phyloP scores from a whole-genome alignment of 1,140 invertebrate species.

The Himalopsyche phryganea region DNA sequence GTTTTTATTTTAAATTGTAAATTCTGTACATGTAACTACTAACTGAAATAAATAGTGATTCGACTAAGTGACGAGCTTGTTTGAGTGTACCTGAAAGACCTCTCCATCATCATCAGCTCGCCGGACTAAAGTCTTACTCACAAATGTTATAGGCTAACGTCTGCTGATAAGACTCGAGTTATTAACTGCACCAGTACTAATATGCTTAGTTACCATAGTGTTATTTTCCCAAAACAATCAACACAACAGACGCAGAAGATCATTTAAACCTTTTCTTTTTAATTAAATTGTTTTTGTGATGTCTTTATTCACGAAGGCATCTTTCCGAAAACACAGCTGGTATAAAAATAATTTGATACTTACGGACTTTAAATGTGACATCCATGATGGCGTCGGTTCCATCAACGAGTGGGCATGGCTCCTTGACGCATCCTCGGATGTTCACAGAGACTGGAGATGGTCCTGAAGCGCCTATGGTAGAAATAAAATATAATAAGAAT shows the following conservation, averaged over 20 bases:
- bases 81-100: no score
- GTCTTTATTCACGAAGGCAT: not conserved
- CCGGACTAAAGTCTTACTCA: no score
- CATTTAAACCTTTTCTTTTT: not conserved
- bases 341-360: not conserved
- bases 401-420: conserved; percentile 7
- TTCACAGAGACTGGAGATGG: conserved; percentile 2
- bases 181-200: not conserved
- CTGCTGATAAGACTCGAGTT: no score
- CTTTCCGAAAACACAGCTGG: not conserved
- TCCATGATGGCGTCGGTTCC: conserved; percentile 8
- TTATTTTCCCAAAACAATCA: not conserved
- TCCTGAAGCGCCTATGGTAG: not conserved
- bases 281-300: not conserved
- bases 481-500: no score
- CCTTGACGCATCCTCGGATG: conserved; percentile 6
- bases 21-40: no score
- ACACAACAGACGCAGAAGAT: not conserved
- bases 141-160: no score
- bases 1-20: no score
- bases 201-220: not conserved
- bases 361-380: conserved; percentile 14
- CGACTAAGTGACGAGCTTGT: no score
- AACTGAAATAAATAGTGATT: no score
- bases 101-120: no score